phyloP scores from a whole-genome alignment of 2,113 vertebrate species.

The Marcusenius ussheri region DNA sequence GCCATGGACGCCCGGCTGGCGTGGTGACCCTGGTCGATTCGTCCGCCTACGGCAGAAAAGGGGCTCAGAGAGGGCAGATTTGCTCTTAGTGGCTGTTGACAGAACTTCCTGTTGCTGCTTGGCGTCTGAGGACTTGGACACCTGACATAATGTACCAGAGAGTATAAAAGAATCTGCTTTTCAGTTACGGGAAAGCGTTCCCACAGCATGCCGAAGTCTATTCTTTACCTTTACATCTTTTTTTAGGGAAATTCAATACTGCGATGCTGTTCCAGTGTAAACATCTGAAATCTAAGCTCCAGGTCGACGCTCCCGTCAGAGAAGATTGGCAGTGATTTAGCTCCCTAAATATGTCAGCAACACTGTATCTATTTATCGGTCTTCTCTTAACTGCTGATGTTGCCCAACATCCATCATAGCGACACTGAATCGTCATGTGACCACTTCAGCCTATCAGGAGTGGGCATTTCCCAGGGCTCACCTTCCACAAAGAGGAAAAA shows the following conservation, averaged over 20 bases:
- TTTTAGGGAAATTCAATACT: conserved; percentile 35
- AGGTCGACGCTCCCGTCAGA: conserved; percentile 19
- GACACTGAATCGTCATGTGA: not conserved
- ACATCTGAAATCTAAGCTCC: conserved; percentile 39
- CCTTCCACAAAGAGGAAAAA: conserved; percentile 58
- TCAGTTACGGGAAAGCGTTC: not conserved
- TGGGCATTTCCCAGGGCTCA: conserved; percentile 6
- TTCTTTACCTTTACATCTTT: conserved; percentile 42
- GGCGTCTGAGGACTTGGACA: not conserved
- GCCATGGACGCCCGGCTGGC: conserved; percentile 53
- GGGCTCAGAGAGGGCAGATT: not conserved
- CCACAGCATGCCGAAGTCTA: conserved; percentile 42
- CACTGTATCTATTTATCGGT: not conserved
- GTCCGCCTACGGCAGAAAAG: conserved; percentile 47
- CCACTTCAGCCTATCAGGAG: not conserved
- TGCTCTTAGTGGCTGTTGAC: not conserved
- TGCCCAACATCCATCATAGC: not conserved
- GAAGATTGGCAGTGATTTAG: conserved; percentile 28
- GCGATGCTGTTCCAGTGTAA: conserved; percentile 31
- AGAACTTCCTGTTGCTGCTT: not conserved
- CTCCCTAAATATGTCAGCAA: not conserved
- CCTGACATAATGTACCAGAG: not conserved
- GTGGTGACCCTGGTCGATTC: conserved; percentile 68
- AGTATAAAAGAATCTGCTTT: not conserved
- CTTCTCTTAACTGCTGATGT: not conserved